Evolutionary conservation across 2,888 invertebrate species (phyloP).

Genomic region (Brachylomia viminalis): DNA sequence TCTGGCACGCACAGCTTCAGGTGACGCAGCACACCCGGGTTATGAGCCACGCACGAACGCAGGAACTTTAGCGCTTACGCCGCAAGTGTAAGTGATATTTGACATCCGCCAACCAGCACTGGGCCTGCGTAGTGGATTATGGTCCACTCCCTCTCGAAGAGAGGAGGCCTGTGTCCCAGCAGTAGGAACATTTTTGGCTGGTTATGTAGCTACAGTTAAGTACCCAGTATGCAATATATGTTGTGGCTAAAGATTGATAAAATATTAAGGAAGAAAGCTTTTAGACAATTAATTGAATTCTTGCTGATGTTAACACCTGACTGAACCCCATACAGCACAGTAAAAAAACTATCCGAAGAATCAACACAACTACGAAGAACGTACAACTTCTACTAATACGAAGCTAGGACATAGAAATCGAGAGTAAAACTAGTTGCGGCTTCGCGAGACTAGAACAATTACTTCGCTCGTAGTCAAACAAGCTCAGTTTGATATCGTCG

Average conservation of each 20-base stretch:
- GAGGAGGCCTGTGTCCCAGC: background rate
- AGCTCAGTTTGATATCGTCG: slow-evolving; percentile 20
- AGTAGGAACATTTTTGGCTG: background rate
- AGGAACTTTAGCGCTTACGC: too few relatives aligned
- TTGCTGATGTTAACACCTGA: background rate
- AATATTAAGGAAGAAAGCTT: background rate
- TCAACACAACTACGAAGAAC: background rate
- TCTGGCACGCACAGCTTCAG: too few relatives aligned
- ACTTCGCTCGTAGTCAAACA: slow-evolving; percentile 17
- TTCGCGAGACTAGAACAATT: slow-evolving; percentile 2
- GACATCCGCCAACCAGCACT: background rate
- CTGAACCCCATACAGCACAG: background rate
- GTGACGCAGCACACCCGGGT: too few relatives aligned
- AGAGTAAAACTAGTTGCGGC: slow-evolving; percentile 20
- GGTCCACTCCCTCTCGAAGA: background rate
- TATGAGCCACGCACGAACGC: too few relatives aligned
- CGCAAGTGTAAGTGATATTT: too few relatives aligned
- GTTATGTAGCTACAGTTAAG: background rate
- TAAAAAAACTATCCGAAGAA: background rate
- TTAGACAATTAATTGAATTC: background rate
- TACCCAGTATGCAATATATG: background rate
- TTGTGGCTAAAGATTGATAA: background rate
- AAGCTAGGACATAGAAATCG: slow-evolving; percentile 16
- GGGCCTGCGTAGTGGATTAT: background rate
- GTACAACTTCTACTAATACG: background rate